These are phyloP conservation scores for Platerodrilus igneus DNA, from an alignment of 2,888 invertebrate genomes.

Conservation along the genomic window DNA sequence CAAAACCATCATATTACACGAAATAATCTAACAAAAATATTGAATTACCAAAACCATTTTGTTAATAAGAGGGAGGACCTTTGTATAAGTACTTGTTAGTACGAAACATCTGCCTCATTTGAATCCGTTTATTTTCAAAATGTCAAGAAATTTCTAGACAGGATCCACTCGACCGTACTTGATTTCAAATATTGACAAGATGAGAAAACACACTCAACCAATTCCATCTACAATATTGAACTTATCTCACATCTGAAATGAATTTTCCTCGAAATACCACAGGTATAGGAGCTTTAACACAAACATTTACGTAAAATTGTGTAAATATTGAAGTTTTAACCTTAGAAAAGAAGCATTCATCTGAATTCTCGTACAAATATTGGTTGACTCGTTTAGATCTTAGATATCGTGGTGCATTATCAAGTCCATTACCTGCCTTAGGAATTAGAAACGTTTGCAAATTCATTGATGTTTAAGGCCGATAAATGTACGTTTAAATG, in stretches of 20 bases:
- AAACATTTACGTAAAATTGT: constrained; percentile 24
- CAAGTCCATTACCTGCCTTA: constrained; percentile 13
- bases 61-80: constrained; percentile 16
- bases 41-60: constrained; percentile 16
- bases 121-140: constrained; percentile 21
- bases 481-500: constrained; percentile 14
- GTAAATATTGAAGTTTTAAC: constrained; percentile 24
- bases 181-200: constrained; percentile 25
- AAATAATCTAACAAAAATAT: constrained; percentile 23
- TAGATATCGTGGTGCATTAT: constrained; percentile 15
- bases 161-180: constrained; percentile 24
- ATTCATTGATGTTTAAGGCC: constrained; percentile 18
- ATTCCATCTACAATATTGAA: constrained; percentile 11
- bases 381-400: constrained; percentile 17
- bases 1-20: constrained; percentile 22
- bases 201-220: constrained; percentile 21
- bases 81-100: constrained; percentile 18
- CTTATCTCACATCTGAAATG: constrained; percentile 18
- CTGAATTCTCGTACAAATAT: constrained; percentile 19
- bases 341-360: constrained; percentile 18
- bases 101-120: constrained; percentile 23
- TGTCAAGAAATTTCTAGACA: constrained; percentile 23
- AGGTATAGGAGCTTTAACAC: constrained; percentile 22
- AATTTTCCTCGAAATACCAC: constrained; percentile 12
- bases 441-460: constrained; percentile 22